Evolutionary conservation across 2,888 invertebrate genomes (phyloP), one percentile per base, ranked within the genome.

Genomic region (Lepidochrysops patricia): DNA sequence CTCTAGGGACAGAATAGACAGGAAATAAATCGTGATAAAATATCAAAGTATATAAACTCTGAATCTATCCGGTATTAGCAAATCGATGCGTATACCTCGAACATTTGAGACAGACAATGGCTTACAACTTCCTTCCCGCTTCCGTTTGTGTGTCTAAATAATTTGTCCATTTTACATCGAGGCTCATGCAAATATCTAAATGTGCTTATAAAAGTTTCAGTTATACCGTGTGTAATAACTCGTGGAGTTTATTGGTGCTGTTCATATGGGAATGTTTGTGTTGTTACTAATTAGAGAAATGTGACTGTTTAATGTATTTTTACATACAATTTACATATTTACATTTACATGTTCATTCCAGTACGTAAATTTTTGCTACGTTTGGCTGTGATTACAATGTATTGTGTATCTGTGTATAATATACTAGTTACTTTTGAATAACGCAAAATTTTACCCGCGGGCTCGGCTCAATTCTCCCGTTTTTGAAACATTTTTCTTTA

Each of bases 81-180:
- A 32, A 54, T 32, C 29, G 29, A 32, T 32, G 29, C 4, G n/a
- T n/a, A n/a, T n/a, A 2, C 13, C 13, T 12, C 15, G 9, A 13
- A 49, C 54, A 12, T 32, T 54, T 15, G 12, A 29, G 19, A 29
- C 52, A 52, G 52, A 52, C 52, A 52, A 52, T 52, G 27, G 52
- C 15, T n/a, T 27, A 54, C 19, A 54, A 19, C 54, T 54, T 54
- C 54, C 54, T 52, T 52, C 52, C 52, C 3, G 54, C 15, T 32
- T 54, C 32, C 29, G 54, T 32, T 23, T 19, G 52, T 54, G 54
- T 19, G 54, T 54, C 32, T 54, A 54, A 29, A 19, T 32, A 19
- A 29, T 32, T 54, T 32, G 27, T 32, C 29, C 32, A 32, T 54
- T 54, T 32, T 32, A 54, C 32, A 29, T 54, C 54, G 54, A 32